A percentile compares a stretch with the other conserved stretches of the same genome.
These are phyloP conservation scores for Indri indri DNA, from an alignment of 2,113 vertebrate genomes.

Conservation along the genomic window DNA sequence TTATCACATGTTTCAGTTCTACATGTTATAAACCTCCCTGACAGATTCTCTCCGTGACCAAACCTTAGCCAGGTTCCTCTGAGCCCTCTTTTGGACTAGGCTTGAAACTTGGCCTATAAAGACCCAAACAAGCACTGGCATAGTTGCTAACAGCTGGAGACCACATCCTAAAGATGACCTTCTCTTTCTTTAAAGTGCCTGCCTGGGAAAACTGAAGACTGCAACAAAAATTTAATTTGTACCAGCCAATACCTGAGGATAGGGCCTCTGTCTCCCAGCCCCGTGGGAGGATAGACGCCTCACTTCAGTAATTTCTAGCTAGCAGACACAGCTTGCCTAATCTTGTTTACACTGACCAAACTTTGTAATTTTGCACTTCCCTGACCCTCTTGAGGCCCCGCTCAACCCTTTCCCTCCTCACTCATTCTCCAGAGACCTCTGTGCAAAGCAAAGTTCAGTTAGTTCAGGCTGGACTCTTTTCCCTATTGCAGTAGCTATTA, in stretches of 20 bases:
- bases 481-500: neutral
- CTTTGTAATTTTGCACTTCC: neutral
- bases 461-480: neutral
- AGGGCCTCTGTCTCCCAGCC: neutral
- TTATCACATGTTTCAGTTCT: neutral
- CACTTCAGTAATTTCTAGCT: neutral
- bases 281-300: neutral
- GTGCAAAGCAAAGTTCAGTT: neutral
- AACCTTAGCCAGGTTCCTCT: neutral
- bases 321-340: neutral
- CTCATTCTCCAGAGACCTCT: neutral
- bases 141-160: neutral
- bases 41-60: neutral
- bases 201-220: neutral
- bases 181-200: neutral
- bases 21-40: neutral
- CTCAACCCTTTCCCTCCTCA: no score
- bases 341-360: neutral
- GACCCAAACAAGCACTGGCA: neutral
- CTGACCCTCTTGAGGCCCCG: neutral
- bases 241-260: neutral
- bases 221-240: neutral
- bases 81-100: neutral
- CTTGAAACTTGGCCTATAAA: neutral
- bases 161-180: neutral